A percentile compares a stretch with the other conserved stretches of the same genome.
These are phyloP conservation scores for Pipistrellus pipistrellus DNA, from an alignment of 2,797 vertebrate species.

Conservation along the genomic window DNA sequence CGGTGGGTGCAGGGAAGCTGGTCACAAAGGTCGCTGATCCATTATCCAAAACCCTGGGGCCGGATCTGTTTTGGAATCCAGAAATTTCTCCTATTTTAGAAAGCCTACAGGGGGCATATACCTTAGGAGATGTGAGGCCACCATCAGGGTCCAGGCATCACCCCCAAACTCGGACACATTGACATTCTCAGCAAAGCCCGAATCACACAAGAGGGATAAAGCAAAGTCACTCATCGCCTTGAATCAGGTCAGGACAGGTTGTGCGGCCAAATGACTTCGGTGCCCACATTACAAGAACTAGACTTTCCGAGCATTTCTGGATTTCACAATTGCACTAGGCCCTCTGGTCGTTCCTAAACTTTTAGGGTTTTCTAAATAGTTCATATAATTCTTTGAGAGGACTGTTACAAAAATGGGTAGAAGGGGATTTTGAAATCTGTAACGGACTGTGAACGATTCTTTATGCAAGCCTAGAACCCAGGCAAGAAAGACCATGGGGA, in stretches of 20 bases:
- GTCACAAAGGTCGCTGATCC: not conserved
- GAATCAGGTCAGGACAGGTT: not conserved
- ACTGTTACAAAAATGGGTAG: not conserved
- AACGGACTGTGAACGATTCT: not conserved
- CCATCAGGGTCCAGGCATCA: not conserved
- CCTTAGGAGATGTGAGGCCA: not conserved
- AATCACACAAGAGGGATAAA: not conserved
- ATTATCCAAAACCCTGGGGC: not conserved
- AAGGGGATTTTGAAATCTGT: not conserved
- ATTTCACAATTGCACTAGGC: slow-evolving; percentile 23
- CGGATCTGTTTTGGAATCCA: slow-evolving; percentile 3
- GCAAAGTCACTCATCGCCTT: not conserved
- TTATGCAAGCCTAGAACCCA: not conserved
- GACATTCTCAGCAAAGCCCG: not conserved
- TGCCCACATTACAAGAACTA: not conserved
- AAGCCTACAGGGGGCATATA: not conserved
- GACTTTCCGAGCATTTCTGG: slow-evolving; percentile 20
- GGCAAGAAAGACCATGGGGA: not conserved
- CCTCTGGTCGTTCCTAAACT: not conserved
- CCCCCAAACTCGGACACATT: not conserved
- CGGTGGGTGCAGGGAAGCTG: not conserved
- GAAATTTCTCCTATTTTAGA: slow-evolving; percentile 32
- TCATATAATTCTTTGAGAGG: not conserved
- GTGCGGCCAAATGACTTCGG: not conserved
- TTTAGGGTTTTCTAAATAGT: not conserved